Evolutionary conservation across 2,113 vertebrate genomes (phyloP).

Genomic region (Trematocara unimaculatum): DNA sequence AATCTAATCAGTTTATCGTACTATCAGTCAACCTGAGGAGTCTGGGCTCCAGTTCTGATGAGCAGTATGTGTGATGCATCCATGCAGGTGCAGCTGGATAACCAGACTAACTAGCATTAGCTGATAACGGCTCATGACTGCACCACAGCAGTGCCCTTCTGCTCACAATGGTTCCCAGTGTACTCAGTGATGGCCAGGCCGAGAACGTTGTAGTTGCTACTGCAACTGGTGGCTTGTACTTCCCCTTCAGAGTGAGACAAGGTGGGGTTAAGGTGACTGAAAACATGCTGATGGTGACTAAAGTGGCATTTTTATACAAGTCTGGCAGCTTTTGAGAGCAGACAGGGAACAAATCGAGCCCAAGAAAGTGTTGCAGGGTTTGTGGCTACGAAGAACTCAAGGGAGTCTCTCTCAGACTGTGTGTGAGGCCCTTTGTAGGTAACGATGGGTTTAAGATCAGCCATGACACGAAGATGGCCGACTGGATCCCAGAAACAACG

Average conservation of each 20-base stretch:
- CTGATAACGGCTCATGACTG: constrained; percentile 35
- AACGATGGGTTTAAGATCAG: neutral
- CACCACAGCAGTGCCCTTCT: neutral
- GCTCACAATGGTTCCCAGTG: constrained; percentile 70
- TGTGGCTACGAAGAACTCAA: neutral
- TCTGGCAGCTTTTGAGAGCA: constrained; percentile 56
- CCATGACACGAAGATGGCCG: neutral
- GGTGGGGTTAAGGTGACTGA: constrained; percentile 73
- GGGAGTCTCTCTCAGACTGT: neutral
- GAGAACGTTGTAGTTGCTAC: constrained; percentile 77
- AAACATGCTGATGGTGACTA: constrained; percentile 47
- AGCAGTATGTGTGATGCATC: neutral
- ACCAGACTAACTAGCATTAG: neutral
- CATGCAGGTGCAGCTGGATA: neutral
- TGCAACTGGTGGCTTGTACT: constrained; percentile 70
- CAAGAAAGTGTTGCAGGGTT: constrained; percentile 19
- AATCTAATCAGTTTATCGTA: neutral
- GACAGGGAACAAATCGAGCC: constrained; percentile 43
- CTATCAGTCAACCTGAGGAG: neutral
- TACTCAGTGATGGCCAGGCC: constrained; percentile 76
- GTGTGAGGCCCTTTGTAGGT: neutral
- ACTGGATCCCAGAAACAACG: neutral
- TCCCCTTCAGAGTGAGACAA: constrained; percentile 67
- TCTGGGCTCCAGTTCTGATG: neutral
- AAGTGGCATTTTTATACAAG: neutral